Evolutionary conservation across 2,888 invertebrate species (phyloP).

Genomic region (Synergus itoensis): DNA sequence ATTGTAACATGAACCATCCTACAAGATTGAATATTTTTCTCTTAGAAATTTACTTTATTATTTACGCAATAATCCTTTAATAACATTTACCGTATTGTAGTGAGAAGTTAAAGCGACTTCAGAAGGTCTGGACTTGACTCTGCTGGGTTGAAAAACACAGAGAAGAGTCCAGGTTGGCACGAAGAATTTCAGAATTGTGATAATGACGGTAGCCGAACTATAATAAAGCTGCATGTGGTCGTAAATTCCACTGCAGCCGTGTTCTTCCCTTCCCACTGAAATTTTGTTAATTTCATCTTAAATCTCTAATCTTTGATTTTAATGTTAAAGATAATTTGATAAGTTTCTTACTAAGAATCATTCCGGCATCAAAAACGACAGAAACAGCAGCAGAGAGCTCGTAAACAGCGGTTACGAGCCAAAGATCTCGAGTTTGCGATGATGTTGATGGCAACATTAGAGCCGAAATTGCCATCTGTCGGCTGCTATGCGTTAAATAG

Average conservation of each 20-base stretch:
- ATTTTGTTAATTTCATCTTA: not conserved
- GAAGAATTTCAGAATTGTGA: conserved; percentile 64
- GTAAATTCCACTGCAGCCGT: conserved; percentile 74
- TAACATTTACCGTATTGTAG: conserved; percentile 64
- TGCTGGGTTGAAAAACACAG: conserved; percentile 68
- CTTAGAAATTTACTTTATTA: conserved; percentile 11
- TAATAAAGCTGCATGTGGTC: conserved; percentile 75
- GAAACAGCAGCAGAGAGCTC: conserved; percentile 77
- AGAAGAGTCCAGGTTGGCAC: conserved; percentile 70
- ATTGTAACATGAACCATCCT: conserved; percentile 69
- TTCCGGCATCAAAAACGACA: conserved; percentile 70
- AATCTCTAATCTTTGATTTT: conserved; percentile 5
- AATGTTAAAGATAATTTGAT: not conserved
- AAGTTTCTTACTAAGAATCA: conserved; percentile 67
- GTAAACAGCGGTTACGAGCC: conserved; percentile 79
- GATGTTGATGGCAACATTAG: conserved; percentile 66
- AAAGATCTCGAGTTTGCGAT: conserved; percentile 78
- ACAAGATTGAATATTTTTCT: conserved; percentile 42
- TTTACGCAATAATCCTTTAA: not conserved
- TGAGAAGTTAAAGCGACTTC: conserved; percentile 71
- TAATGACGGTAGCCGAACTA: conserved; percentile 63
- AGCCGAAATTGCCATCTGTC: conserved; percentile 63
- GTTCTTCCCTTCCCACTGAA: conserved; percentile 73
- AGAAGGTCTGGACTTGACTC: conserved; percentile 67
- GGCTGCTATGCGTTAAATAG: conserved; percentile 75